Evolutionary conservation across 2,888 invertebrate species (phyloP).

Genomic region (Agrotis exclamationis): DNA sequence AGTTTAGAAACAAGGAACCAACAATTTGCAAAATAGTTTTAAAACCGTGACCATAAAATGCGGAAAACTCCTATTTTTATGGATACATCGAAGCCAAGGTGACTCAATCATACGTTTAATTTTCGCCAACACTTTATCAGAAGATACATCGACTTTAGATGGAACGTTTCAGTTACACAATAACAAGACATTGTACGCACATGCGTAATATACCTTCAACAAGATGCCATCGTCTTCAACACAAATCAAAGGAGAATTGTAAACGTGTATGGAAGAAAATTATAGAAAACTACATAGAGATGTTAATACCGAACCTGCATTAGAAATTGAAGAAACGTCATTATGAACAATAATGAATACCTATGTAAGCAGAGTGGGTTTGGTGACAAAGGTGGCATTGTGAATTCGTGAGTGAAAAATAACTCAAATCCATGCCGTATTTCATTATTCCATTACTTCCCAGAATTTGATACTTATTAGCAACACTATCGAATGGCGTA

Average conservation of each 20-base stretch:
- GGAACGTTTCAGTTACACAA: constrained; percentile 40
- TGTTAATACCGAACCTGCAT: constrained; percentile 9
- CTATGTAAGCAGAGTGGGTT: not conserved
- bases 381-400: too few relatives aligned
- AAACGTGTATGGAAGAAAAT: constrained; percentile 61
- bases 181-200: constrained; percentile 20
- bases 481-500: too few relatives aligned
- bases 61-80: not conserved
- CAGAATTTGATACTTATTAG: too few relatives aligned
- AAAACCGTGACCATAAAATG: not conserved
- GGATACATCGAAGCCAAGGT: not conserved
- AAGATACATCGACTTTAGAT: not conserved
- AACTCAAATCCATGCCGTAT: too few relatives aligned
- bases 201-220: constrained; percentile 47
- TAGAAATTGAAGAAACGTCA: too few relatives aligned
- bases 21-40: not conserved
- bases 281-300: constrained; percentile 58
- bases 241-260: constrained; percentile 57
- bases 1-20: not conserved
- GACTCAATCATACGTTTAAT: not conserved
- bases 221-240: constrained; percentile 58
- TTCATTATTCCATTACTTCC: too few relatives aligned
- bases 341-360: too few relatives aligned
- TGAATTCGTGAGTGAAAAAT: too few relatives aligned
- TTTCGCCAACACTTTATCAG: constrained; percentile 1